Evolutionary conservation across 2,113 vertebrate species (phyloP), one percentile per base, ranked within the genome.

Genomic region (Eretmochelys imbricata): DNA sequence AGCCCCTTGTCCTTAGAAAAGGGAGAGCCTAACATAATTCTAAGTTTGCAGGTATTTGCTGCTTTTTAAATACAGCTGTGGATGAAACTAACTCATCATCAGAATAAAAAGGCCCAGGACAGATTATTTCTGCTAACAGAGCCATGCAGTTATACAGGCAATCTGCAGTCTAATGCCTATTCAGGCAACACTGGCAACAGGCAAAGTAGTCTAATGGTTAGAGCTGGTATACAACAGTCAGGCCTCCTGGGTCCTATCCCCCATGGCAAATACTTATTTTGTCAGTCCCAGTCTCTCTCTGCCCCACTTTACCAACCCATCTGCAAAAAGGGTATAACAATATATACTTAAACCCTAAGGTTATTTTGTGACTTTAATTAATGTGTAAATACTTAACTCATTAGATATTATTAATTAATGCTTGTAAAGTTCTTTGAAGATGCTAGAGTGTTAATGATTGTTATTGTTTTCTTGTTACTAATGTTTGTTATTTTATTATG

Each of bases 61-160:
- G 16, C n/a, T 38, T 72, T 76, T 49, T 1, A 17, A 83, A 92
- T 93, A 92, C 49, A 94, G 51, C 59, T 25, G 48, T 1, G 38
- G 93, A 62, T 84, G 83, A 84, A 89, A 91, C 79, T 76, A 51
- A 51, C 90, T 93, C 87, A 31, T 87, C 7, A 17, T 82, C 54
- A n/a, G 91, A 91, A 82, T 46, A 90, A 54, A 38, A 25, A 87
- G 82, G 48, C 13, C 7, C 8, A 93, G 80, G 35, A 96, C 76
- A 0, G 10, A 57, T n/a, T 72, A 1, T 65, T 89, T 79, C 50
- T 93, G 50, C 75, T 6, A 48, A 10, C 22, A 42, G 19, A 25
- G 25, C 51, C 10, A 29, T 5, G 31, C 42, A 1, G 76, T 42
- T n/a, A 42, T 38, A 42, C 57, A 81, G 57, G 46, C 87, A 25